Evolutionary conservation across 2,113 vertebrate species (phyloP), one percentile per base, ranked within the genome.

Genomic region (Isichthys henryi): DNA sequence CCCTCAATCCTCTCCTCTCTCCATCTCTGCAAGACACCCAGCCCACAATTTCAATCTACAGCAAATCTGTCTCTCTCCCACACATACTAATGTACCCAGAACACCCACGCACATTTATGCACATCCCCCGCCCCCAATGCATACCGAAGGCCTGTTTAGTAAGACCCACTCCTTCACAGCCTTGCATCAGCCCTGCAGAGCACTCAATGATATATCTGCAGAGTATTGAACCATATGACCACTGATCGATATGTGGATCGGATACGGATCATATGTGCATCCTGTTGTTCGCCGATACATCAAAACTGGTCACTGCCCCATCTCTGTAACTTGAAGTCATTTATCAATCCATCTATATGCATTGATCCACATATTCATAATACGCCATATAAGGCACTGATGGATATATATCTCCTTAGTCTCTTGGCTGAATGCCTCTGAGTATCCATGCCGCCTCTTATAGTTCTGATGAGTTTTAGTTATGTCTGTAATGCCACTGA

Each of bases 71-170:
- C 87, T 23, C 39, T 45, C 84, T 70, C 31, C 31, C 45, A 85
- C 80, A 53, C 88, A 89, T 53, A 87, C 52, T 82, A n/a, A 80
- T 45, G 77, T 45, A 84, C 46, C 77, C 52, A 85, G 19, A 39
- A 56, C 43, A 84, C 56, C 53, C 74, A 89, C 53, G 23, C 77
- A 84, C 88, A 13, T 8, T 39, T 56, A 43, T 53, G 86, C 43
- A 87, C 15, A 31, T 27, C 31, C 49, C 45, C 70, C 27, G 1
- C 3, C 31, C 35, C 74, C 74, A 31, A 84, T 56, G n/a, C 19
- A 23, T 48, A 84, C 45, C 7, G 23, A 84, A 84, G 19, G 45
- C 82, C 10, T 23, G 45, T 19, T 21, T 84, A 84, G 21, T 84
- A 46, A 23, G 23, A 23, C 82, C 45, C 46, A 46, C 21, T 84